Evolutionary conservation across 2,113 vertebrate species (phyloP).

Genomic region (Microcebus griseorufus): DNA sequence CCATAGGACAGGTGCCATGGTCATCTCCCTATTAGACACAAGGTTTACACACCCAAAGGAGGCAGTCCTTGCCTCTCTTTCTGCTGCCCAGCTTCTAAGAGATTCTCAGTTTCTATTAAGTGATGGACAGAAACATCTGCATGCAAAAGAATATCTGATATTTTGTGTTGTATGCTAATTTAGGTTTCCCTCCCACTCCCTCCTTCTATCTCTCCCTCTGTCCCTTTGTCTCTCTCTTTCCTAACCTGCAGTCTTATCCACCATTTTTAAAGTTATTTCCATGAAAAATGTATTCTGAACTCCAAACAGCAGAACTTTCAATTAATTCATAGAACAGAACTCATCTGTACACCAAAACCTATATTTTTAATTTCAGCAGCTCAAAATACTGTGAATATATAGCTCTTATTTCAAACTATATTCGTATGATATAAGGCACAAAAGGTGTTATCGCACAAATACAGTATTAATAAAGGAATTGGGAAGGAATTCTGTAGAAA

Average conservation of each 20-base stretch:
- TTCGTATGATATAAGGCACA: not conserved
- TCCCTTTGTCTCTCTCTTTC: too few relatives aligned
- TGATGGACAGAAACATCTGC: not conserved
- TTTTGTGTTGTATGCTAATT: not conserved
- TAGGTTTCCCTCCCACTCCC: not conserved
- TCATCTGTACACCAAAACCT: not conserved
- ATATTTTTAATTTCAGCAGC: not conserved
- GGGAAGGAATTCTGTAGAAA: not conserved
- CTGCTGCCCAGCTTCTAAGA: not conserved
- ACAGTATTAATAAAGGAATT: not conserved
- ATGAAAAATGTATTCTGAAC: not conserved
- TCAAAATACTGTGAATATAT: not conserved
- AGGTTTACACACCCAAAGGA: not conserved
- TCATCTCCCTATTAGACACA: too few relatives aligned
- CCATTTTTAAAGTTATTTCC: not conserved
- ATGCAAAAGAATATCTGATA: not conserved
- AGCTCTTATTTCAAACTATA: not conserved
- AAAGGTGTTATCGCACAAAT: not conserved
- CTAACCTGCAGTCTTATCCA: not conserved
- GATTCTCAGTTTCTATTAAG: not conserved
- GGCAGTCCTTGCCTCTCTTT: not conserved
- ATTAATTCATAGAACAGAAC: not conserved
- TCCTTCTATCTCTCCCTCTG: too few relatives aligned
- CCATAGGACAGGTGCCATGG: rapidly evolving
- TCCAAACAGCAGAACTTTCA: not conserved